Base-by-base conservation (phyloP, 2,113 vertebrate species). In the Saccopteryx leptura region DNA sequence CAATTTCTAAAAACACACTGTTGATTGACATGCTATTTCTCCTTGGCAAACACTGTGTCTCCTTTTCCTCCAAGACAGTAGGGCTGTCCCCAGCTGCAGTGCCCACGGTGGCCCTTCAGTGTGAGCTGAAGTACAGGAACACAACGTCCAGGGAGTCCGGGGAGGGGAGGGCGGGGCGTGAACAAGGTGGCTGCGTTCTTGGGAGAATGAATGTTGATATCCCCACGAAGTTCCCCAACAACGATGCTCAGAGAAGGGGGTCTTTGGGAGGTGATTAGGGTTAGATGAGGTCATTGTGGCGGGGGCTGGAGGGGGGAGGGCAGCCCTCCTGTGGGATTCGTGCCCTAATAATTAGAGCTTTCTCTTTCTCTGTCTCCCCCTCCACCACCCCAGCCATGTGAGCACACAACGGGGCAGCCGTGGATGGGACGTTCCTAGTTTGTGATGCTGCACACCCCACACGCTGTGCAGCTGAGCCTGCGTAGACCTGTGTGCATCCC, bases 161-260 rank as follows among this genome's bases (percentile, higher is more conserved):
- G 56, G 56, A 56, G 56, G 56, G 56, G 12, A 56, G 56, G 56
- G 63, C 26, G 50, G 61, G 72, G 21, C 1, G 0, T 4, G 1
- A 24, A n/a, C 4, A 6, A 33, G 10, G 21, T 0, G 3, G 31
- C 33, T 26, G 5, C 3, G 0, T 46, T 18, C 18, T 46, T 4
- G 1, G 13, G 24, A 54, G n/a, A 28, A 50, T 1, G 31, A 14
- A 26, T 2, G 5, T 52, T 75, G 7, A 0, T 7, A 21, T 5
- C 24, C 48, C 19, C 17, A n/a, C 58, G 11, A 17, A 75, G n/a
- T 6, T 65, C 58, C 58, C 68, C 48, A 39, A 23, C 2, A 68
- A 7, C 7, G 46, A 10, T 33, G n/a, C 39, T 19, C 14, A 24
- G 79, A 28, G 23, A 6, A 11, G 79, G 79, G 68, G 61, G 68